A percentile compares a stretch with the other conserved stretches of the same genome.
phyloP scores from a whole-genome alignment of 2,113 vertebrate species.

The Cygnus atratus region DNA sequence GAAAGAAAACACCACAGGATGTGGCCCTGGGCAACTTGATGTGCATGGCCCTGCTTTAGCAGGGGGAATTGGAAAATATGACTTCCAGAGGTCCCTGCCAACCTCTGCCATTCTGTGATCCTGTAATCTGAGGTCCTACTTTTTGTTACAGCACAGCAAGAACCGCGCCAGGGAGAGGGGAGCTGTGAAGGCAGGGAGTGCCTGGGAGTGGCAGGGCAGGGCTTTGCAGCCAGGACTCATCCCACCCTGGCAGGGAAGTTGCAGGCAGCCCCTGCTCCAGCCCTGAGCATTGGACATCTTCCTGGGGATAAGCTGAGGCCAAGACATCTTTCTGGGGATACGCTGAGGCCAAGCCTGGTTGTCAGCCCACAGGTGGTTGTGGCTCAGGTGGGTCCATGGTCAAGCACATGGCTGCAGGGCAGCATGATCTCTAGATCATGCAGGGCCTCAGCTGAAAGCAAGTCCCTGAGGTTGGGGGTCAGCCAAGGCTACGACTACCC shows the following conservation, averaged over 20 bases:
- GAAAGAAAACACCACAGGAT: not conserved
- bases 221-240: not conserved
- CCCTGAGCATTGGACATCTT: not conserved
- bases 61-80: not conserved
- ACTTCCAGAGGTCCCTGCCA: not conserved
- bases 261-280: not conserved
- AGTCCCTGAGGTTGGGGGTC: not conserved
- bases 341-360: too few relatives aligned
- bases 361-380: not conserved
- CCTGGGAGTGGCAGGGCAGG: not conserved
- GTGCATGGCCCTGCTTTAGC: not conserved
- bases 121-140: not conserved
- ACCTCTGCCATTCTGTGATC: not conserved
- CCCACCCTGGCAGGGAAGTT: fast-evolving
- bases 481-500: not conserved
- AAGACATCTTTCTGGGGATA: too few relatives aligned
- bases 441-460: not conserved
- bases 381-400: not conserved
- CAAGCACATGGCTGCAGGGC: not conserved
- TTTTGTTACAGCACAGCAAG: fast-evolving
- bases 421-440: not conserved
- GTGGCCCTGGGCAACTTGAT: not conserved
- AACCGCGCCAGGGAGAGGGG: too few relatives aligned
- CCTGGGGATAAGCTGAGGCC: too few relatives aligned
- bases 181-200: fast-evolving